A percentile compares a stretch with the other conserved stretches of the same genome.
Evolutionary conservation across 1,140 invertebrate species (phyloP).

Genomic region (Centruroides sculpturatus): DNA sequence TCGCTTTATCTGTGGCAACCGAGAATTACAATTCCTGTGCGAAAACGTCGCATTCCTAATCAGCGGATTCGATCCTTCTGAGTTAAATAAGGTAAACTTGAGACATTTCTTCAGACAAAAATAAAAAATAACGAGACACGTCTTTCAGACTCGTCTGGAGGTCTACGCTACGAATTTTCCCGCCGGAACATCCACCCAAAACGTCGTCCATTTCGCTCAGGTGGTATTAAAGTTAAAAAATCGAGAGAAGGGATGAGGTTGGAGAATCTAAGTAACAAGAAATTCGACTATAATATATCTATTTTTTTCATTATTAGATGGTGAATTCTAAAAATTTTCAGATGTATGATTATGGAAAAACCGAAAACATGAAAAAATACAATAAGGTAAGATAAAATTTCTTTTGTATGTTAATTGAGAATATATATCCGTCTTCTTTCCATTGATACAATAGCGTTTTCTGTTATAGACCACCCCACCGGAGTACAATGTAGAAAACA

Average conservation of each 20-base stretch:
- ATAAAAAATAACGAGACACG: neutral
- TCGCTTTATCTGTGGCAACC: constrained; percentile 34
- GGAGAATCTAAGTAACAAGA: no score
- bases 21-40: constrained; percentile 6
- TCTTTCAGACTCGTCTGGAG: constrained; percentile 46
- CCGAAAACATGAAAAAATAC: constrained; percentile 3
- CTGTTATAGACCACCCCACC: constrained; percentile 28
- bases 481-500: constrained; percentile 35
- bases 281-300: no score
- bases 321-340: constrained; percentile 10
- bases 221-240: constrained; percentile 14
- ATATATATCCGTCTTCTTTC: neutral
- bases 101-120: neutral
- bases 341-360: constrained; percentile 12
- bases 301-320: constrained; percentile 14
- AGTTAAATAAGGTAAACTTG: constrained; percentile 14
- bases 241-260: no score
- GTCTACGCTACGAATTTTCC: constrained; percentile 63
- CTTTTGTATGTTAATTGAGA: neutral
- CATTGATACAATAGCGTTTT: neutral
- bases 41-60: constrained; percentile 18
- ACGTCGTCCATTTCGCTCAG: constrained; percentile 45
- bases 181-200: constrained; percentile 62
- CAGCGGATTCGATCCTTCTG: constrained; percentile 9
- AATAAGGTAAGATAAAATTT: neutral